Evolutionary conservation across 2,888 invertebrate species (phyloP).

Genomic region (Spatulosminthurus flaviceps): DNA sequence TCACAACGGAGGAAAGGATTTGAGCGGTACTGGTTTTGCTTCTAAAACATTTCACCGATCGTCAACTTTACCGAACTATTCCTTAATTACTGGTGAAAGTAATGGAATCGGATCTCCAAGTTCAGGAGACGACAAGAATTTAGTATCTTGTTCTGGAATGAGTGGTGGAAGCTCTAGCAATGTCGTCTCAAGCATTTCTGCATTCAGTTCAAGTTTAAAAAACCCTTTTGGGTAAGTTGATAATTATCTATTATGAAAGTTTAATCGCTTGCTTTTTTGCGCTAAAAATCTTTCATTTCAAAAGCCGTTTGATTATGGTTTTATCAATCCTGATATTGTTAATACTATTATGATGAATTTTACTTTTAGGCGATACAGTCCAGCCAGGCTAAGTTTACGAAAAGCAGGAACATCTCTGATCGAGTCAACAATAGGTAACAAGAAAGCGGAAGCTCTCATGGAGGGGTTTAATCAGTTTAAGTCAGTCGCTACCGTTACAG

Average conservation of each 20-base stretch:
- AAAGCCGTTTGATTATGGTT: too few species aligned
- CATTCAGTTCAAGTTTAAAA: conserved; percentile 83
- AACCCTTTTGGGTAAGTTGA: conserved; percentile 80
- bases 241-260: too few species aligned
- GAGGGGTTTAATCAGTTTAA: conserved; percentile 87
- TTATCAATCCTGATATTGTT: too few species aligned
- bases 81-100: conserved; percentile 48
- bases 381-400: conserved; percentile 82
- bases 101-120: conserved; percentile 32
- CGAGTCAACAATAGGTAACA: conserved; percentile 66
- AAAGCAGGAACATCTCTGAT: conserved; percentile 71
- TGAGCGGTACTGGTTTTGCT: conserved; percentile 45
- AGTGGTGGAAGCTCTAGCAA: conserved; percentile 57
- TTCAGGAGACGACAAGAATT: conserved; percentile 45
- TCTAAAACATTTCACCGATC: conserved; percentile 62
- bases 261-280: too few species aligned
- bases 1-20: conserved; percentile 50
- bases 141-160: conserved; percentile 39
- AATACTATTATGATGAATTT: too few species aligned
- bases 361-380: conserved; percentile 89
- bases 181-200: conserved; percentile 71
- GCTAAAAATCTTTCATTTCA: too few species aligned
- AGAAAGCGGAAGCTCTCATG: conserved; percentile 86
- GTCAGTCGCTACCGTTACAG: conserved; percentile 78
- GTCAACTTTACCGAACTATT: conserved; percentile 63